Percentiles rank a stretch among this genome's conserved stretches.
Evolutionary conservation across 2,888 invertebrate species (phyloP).

Genomic region (Cerastis rubricosa): DNA sequence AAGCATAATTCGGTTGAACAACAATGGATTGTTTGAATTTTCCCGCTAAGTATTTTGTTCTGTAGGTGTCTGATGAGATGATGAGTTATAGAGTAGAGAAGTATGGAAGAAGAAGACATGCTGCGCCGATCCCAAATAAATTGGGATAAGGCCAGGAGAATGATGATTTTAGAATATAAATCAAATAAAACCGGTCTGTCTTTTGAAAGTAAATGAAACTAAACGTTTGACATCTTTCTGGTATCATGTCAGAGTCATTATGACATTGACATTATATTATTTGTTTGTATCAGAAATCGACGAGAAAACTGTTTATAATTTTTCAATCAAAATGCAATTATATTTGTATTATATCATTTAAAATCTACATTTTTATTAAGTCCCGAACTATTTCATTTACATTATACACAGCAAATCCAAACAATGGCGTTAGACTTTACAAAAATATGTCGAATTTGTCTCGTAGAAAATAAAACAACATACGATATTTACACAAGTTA

Average conservation of each 20-base stretch:
- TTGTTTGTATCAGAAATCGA: slow-evolving; percentile 48
- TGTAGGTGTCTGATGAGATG: too few relatives aligned
- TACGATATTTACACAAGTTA: slow-evolving; percentile 84
- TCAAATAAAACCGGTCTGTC: too few relatives aligned
- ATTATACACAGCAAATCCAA: slow-evolving; percentile 1
- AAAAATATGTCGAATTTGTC: slow-evolving; percentile 84
- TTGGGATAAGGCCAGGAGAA: too few relatives aligned
- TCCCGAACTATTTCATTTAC: neutral
- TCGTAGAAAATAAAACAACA: slow-evolving; percentile 77
- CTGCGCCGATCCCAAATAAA: too few relatives aligned
- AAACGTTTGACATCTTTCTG: slow-evolving; percentile 3
- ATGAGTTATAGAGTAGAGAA: too few relatives aligned
- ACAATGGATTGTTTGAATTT: neutral
- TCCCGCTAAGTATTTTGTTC: too few relatives aligned
- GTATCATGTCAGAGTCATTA: slow-evolving; percentile 22
- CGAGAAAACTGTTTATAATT: slow-evolving; percentile 12
- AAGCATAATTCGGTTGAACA: neutral
- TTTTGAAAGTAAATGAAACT: neutral
- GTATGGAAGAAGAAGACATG: too few relatives aligned
- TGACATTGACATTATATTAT: slow-evolving; percentile 43
- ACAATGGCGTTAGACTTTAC: slow-evolving; percentile 77
- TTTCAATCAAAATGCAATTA: slow-evolving; percentile 17
- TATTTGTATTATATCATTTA: slow-evolving; percentile 9
- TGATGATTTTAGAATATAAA: too few relatives aligned
- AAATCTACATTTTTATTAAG: slow-evolving; percentile 60